These are phyloP conservation scores for Rhinatrema bivittatum DNA, from an alignment of 2,797 vertebrate species.

Conservation along the genomic window DNA sequence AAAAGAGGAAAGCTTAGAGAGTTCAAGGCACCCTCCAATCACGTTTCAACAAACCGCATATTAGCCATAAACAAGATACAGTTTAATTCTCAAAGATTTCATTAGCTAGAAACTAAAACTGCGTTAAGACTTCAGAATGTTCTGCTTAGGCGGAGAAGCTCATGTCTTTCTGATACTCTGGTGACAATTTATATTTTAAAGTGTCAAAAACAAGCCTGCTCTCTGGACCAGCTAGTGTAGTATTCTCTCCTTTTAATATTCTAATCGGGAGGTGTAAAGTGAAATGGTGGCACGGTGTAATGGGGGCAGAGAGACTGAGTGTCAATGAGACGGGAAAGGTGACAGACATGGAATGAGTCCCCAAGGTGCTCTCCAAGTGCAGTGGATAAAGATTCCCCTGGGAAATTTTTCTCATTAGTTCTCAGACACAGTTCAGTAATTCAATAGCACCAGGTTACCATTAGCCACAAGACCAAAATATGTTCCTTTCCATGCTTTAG, in stretches of 20 bases:
- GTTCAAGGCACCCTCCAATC: no score
- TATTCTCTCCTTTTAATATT: constrained; percentile 76
- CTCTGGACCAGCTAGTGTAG: constrained; percentile 46
- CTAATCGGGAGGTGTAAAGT: constrained; percentile 97
- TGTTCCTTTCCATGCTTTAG: constrained; percentile 61
- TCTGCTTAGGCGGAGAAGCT: constrained; percentile 40
- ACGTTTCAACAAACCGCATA: no score
- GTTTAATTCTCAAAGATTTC: constrained; percentile 31
- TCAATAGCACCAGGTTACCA: constrained; percentile 84
- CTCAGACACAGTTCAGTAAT: constrained; percentile 95
- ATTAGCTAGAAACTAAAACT: constrained; percentile 44
- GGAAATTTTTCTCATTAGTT: constrained; percentile 97
- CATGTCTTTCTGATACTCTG: constrained; percentile 57
- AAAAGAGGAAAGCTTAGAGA: no score
- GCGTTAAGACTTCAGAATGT: constrained; percentile 37
- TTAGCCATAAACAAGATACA: constrained; percentile 40
- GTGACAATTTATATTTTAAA: constrained; percentile 68
- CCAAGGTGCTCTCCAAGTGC: constrained; percentile 85
- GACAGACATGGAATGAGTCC: constrained; percentile 86
- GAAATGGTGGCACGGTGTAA: constrained; percentile 85
- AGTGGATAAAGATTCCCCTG: constrained; percentile 91
- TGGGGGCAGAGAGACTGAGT: constrained; percentile 84
- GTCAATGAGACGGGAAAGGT: constrained; percentile 85
- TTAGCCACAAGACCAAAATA: constrained; percentile 78
- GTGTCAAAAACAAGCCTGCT: constrained; percentile 66